phyloP scores from a whole-genome alignment of 2,113 vertebrate genomes.

The Dryoscopus gambensis region DNA sequence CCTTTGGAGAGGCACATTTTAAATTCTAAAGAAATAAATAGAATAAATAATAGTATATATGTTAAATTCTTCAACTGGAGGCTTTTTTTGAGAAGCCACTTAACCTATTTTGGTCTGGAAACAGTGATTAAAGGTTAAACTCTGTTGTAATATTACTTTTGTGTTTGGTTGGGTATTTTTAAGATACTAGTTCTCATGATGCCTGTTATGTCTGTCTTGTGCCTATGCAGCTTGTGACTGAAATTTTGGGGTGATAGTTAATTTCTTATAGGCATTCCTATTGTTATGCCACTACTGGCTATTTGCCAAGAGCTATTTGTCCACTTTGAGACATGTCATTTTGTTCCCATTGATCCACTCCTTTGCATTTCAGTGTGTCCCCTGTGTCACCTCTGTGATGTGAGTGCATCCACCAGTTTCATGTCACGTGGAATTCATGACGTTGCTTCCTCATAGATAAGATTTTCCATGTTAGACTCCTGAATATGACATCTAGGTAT shows the following conservation, averaged over 20 bases:
- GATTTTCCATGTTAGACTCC: constrained; percentile 39
- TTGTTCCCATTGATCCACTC: constrained; percentile 49
- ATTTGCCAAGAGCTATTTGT: constrained; percentile 25
- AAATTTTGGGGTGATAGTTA: neutral
- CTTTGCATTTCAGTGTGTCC: constrained; percentile 39
- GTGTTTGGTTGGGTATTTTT: neutral
- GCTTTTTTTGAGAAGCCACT: neutral
- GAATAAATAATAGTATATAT: neutral
- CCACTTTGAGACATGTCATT: constrained; percentile 10
- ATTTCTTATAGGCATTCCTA: neutral
- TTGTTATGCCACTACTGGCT: neutral
- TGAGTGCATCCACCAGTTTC: neutral
- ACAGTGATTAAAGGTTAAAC: neutral
- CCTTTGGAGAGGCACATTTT: neutral
- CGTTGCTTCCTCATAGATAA: neutral
- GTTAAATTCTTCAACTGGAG: neutral
- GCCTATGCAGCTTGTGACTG: neutral
- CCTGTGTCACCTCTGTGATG: constrained; percentile 41
- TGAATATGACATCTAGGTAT: neutral
- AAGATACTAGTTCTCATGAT: neutral
- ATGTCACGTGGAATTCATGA: constrained; percentile 21
- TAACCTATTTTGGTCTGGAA: constrained; percentile 1
- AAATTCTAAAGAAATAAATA: constrained; percentile 15
- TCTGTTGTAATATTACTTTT: neutral
- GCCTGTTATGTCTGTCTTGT: neutral